Evolutionary conservation across 2,888 invertebrate genomes (phyloP).

Genomic region (Notodonta ziczac): DNA sequence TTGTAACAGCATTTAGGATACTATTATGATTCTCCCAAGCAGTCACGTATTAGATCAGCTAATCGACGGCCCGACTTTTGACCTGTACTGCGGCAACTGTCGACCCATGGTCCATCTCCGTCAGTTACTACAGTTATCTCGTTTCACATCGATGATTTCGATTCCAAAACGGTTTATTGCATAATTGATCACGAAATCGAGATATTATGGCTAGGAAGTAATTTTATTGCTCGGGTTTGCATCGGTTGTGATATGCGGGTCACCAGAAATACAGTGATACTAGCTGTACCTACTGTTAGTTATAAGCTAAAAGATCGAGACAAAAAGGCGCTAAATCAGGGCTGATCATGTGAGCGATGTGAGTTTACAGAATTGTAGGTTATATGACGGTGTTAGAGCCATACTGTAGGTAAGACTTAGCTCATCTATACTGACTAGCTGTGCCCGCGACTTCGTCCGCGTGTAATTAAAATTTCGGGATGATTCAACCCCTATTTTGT

Average conservation of each 20-base stretch:
- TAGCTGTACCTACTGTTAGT: no score
- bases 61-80: background rate
- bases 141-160: conserved; percentile 1
- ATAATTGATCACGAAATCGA: background rate
- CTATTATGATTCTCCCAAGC: background rate
- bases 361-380: no score
- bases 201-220: background rate
- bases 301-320: background rate
- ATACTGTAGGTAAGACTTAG: no score
- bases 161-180: background rate
- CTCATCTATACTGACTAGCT: no score
- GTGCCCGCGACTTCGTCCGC: no score
- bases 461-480: no score
- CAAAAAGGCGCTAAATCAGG: no score
- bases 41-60: background rate
- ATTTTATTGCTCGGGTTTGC: background rate
- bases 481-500: no score
- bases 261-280: background rate
- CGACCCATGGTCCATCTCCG: background rate
- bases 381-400: no score
- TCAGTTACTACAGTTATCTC: background rate
- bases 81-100: background rate
- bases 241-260: background rate
- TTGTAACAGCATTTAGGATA: background rate
- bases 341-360: no score